Conservation (phyloP, 2,888 invertebrate species). For the Pristionchus maxplancki region DNA sequence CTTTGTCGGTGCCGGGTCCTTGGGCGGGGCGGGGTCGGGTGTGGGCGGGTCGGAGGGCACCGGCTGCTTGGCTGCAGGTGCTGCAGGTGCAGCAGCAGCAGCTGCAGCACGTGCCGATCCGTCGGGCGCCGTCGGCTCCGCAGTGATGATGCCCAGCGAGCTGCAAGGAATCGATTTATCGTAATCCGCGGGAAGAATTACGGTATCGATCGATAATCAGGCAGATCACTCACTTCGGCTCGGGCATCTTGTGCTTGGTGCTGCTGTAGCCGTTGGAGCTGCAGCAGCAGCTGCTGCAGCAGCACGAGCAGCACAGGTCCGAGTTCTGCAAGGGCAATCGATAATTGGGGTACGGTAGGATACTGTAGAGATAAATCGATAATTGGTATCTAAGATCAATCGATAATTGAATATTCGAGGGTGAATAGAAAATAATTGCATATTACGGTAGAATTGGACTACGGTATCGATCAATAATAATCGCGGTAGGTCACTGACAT, state of each 20-base stretch:
- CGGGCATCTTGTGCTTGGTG: constrained; percentile 21
- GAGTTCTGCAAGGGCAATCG: neutral
- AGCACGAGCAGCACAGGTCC: constrained; percentile 18
- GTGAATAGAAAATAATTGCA: too few relatives aligned
- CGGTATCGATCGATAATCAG: too few relatives aligned
- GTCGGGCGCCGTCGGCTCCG: constrained; percentile 43
- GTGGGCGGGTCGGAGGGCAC: constrained; percentile 46
- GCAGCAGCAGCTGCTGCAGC: constrained; percentile 29
- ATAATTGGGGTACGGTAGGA: neutral
- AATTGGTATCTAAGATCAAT: neutral
- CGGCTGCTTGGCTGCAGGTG: constrained; percentile 48
- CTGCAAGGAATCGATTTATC: neutral
- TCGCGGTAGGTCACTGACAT: constrained; percentile 9
- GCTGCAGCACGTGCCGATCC: neutral
- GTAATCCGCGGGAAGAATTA: too few relatives aligned
- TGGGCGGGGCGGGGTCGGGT: neutral
- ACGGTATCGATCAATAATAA: neutral
- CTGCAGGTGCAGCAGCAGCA: constrained; percentile 53
- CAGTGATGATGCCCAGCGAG: constrained; percentile 5
- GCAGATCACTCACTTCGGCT: constrained; percentile 33
- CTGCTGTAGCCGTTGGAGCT: neutral
- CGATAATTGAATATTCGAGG: too few relatives aligned
- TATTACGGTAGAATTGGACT: neutral
- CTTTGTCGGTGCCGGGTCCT: neutral
- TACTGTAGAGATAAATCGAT: neutral